Evolutionary conservation across 2,113 vertebrate genomes (phyloP).

Genomic region (Aspidoscelis tigris): DNA sequence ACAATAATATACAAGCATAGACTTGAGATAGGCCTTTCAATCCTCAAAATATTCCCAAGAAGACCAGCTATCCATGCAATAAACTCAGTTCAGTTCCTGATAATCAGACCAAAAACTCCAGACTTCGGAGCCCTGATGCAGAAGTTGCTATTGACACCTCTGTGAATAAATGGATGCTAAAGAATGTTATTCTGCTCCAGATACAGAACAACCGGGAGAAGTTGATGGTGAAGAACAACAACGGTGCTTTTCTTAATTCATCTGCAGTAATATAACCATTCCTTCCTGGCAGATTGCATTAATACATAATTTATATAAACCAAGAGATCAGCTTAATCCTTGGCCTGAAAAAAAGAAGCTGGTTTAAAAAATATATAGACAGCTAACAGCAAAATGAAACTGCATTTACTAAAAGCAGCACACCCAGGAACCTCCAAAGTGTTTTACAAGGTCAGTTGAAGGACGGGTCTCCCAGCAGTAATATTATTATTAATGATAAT

Average conservation of each 20-base stretch:
- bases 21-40: not conserved
- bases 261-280: not conserved
- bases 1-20: not conserved
- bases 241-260: not conserved
- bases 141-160: not conserved
- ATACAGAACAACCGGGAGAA: not conserved
- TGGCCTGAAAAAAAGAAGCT: constrained; percentile 12
- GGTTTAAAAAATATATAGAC: not conserved
- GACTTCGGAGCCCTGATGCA: not conserved
- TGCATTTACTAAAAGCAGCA: not conserved
- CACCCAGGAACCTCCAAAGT: not conserved
- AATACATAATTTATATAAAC: not conserved
- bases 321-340: constrained; percentile 16
- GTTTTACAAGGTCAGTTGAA: constrained; percentile 6
- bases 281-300: constrained; percentile 3
- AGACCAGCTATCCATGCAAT: not conserved
- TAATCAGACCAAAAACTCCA: not conserved
- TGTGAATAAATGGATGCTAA: not conserved
- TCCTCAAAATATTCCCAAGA: not conserved
- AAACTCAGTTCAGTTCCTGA: not conserved
- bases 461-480: constrained; percentile 16
- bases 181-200: not conserved
- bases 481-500: constrained; percentile 3
- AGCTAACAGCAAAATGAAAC: not conserved
- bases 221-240: too few species aligned